Conservation (phyloP, 2,113 vertebrate species). For the Heloderma charlesbogerti region DNA sequence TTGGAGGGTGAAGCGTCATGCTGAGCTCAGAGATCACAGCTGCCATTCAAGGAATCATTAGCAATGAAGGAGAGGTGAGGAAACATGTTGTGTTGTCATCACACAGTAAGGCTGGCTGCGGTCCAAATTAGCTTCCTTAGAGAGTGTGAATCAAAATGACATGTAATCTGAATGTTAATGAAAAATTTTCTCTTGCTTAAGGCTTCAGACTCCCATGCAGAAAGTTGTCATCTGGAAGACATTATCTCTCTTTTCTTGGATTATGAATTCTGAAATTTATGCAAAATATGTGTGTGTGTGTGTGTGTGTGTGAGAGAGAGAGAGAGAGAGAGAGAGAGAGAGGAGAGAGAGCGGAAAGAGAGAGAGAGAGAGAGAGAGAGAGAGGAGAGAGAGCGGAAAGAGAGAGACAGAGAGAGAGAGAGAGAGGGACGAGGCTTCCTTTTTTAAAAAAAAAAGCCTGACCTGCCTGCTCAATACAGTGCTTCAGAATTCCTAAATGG, state of each 20-base stretch:
- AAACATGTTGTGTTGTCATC: slow-evolving; percentile 78
- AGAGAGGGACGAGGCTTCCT: too few relatives aligned
- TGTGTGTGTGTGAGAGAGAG: too few relatives aligned
- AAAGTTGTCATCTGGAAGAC: slow-evolving; percentile 78
- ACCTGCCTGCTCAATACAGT: rapidly evolving
- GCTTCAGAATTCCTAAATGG: neutral
- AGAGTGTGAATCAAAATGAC: slow-evolving; percentile 84
- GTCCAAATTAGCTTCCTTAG: slow-evolving; percentile 83
- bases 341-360: too few relatives aligned
- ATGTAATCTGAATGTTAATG: slow-evolving; percentile 84
- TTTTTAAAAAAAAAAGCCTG: too few relatives aligned
- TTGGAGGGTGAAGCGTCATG: slow-evolving; percentile 59
- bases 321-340: too few relatives aligned
- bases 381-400: too few relatives aligned
- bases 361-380: too few relatives aligned
- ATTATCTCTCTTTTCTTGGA: slow-evolving; percentile 52
- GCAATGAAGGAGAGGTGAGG: slow-evolving; percentile 71
- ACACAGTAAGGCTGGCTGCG: slow-evolving; percentile 77
- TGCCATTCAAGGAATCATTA: slow-evolving; percentile 85
- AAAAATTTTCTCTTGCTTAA: slow-evolving; percentile 69
- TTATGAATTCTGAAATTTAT: slow-evolving; percentile 55
- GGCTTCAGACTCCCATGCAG: slow-evolving; percentile 66
- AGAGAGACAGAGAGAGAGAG: too few relatives aligned
- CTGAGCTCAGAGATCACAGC: slow-evolving; percentile 72
- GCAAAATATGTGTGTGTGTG: slow-evolving; percentile 26